phyloP scores from a whole-genome alignment of 2,113 vertebrate species.

The Xenopus laevis region DNA sequence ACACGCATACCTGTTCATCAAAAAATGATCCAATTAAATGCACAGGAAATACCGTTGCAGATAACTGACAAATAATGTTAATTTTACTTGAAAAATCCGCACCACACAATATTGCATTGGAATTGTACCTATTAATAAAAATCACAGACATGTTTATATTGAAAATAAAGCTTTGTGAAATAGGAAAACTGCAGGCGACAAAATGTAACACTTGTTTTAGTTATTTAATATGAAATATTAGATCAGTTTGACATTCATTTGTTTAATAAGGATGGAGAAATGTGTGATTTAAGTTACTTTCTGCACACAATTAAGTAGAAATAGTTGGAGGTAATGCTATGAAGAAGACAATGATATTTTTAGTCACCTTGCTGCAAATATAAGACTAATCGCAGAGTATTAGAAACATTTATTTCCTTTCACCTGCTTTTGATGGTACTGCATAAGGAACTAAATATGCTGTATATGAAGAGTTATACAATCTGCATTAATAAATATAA shows the following conservation, averaged over 20 bases:
- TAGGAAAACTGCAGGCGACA: conserved; percentile 63
- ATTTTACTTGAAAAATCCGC: conserved; percentile 41
- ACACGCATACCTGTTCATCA: neutral
- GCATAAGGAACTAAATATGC: neutral
- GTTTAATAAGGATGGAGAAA: conserved; percentile 67
- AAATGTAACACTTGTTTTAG: conserved; percentile 69
- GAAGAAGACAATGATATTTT: conserved; percentile 30
- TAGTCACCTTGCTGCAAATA: conserved; percentile 28
- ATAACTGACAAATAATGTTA: conserved; percentile 45
- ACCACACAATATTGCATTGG: conserved; percentile 32
- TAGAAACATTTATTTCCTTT: neutral
- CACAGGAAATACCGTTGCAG: conserved; percentile 7
- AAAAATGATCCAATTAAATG: conserved; percentile 5
- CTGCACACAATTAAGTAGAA: conserved; percentile 68
- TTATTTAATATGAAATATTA: conserved; percentile 68
- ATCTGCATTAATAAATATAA: too few relatives aligned
- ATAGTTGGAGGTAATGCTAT: conserved; percentile 51
- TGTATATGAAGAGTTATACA: too few relatives aligned
- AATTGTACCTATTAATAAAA: conserved; percentile 44
- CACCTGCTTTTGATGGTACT: neutral
- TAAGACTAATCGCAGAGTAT: conserved; percentile 8
- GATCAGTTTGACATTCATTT: conserved; percentile 71
- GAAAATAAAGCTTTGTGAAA: conserved; percentile 68
- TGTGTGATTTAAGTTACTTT: conserved; percentile 60
- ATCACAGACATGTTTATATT: conserved; percentile 57